Conservation (phyloP, 2,888 invertebrate genomes). For the Xanthia icteritia region DNA sequence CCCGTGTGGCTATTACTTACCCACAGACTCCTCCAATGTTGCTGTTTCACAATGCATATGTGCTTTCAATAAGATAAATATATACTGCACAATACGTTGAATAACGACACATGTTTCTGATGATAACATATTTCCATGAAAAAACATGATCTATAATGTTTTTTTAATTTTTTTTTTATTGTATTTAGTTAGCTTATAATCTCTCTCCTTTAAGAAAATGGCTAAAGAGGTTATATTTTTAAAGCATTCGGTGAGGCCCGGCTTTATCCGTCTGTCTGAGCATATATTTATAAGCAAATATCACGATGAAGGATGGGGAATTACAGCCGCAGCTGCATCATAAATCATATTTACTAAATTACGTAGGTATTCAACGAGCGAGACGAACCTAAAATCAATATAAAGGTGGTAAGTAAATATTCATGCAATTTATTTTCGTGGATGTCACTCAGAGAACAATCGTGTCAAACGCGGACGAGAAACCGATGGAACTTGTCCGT, state of each 20-base stretch:
- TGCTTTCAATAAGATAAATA: slow-evolving; percentile 13
- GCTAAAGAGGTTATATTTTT: not conserved
- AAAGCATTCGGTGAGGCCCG: not conserved
- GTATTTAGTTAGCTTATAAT: not conserved
- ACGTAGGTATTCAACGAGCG: not conserved
- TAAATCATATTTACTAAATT: slow-evolving; percentile 27
- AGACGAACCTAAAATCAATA: slow-evolving; percentile 17
- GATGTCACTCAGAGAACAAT: slow-evolving; percentile 32
- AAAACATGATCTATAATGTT: not conserved
- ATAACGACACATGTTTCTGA: slow-evolving; percentile 1
- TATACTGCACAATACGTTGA: not conserved
- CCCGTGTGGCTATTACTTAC: too few relatives aligned
- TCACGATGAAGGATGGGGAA: not conserved
- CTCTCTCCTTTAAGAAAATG: not conserved
- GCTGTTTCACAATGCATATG: slow-evolving; percentile 8
- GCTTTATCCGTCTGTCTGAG: slow-evolving; percentile 8
- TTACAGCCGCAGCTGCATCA: slow-evolving; percentile 19
- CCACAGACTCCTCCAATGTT: too few relatives aligned
- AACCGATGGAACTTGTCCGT: slow-evolving; percentile 37
- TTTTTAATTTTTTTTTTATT: not conserved
- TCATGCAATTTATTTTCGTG: slow-evolving; percentile 36
- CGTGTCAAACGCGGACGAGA: slow-evolving; percentile 29
- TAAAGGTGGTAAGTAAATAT: slow-evolving; percentile 5
- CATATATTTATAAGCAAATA: slow-evolving; percentile 24
- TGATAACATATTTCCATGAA: not conserved